Conservation (phyloP, 2,888 invertebrate species). For the Lycocerus yunnanus region DNA sequence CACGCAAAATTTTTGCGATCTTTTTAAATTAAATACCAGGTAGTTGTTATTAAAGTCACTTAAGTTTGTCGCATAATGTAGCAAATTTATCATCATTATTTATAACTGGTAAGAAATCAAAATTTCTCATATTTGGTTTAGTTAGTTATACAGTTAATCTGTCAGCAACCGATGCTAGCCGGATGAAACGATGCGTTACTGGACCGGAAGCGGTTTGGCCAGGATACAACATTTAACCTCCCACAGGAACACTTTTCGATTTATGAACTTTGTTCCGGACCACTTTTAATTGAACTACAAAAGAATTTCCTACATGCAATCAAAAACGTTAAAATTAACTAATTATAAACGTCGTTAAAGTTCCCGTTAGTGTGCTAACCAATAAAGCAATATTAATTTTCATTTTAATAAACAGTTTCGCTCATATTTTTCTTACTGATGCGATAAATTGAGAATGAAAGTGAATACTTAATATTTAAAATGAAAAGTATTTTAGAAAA, state of each 20-base stretch:
- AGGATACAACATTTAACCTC: conserved; percentile 34
- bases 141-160: conserved; percentile 33
- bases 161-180: conserved; percentile 30
- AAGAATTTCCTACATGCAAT: conserved; percentile 9
- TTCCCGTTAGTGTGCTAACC: neutral
- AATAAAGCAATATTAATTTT: neutral
- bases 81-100: conserved; percentile 27
- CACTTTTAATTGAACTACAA: conserved; percentile 22
- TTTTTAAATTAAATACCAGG: conserved; percentile 19
- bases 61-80: conserved; percentile 14
- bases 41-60: conserved; percentile 19
- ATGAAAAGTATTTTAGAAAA: neutral
- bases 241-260: conserved; percentile 31
- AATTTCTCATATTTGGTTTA: conserved; percentile 28
- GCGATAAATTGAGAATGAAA: neutral
- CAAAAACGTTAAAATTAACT: conserved; percentile 6
- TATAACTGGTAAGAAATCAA: conserved; percentile 21
- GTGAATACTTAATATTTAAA: neutral
- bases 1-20: conserved; percentile 15
- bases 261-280: conserved; percentile 23
- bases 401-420: neutral
- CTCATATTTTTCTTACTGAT: neutral
- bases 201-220: conserved; percentile 31
- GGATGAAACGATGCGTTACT: conserved; percentile 33
- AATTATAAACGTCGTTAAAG: neutral